phyloP scores from a whole-genome alignment of 2,113 vertebrate species.

The Campylomormyrus tamandua region DNA sequence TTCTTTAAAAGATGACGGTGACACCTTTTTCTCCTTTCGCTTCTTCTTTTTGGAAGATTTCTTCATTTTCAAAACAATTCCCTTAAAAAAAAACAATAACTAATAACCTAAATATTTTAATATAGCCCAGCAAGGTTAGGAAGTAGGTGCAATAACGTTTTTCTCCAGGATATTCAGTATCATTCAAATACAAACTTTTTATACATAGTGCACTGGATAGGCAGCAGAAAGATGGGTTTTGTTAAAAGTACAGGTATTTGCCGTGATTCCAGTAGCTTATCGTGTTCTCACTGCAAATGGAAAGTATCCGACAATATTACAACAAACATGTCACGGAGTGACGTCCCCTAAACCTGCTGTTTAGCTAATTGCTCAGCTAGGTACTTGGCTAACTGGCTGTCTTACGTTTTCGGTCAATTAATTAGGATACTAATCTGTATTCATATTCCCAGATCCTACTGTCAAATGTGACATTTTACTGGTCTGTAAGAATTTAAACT shows the following conservation, averaged over 20 bases:
- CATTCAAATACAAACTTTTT: background rate
- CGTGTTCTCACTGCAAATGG: background rate
- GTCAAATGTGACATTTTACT: background rate
- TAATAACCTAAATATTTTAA: background rate
- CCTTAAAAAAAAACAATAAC: background rate
- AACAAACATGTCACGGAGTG: background rate
- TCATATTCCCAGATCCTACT: background rate
- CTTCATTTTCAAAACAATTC: constrained; percentile 47
- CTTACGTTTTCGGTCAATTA: background rate
- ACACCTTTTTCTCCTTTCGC: constrained; percentile 36
- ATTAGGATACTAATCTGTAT: background rate
- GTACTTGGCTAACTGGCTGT: background rate
- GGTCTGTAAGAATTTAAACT: background rate
- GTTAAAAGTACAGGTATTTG: background rate
- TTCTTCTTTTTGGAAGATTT: constrained; percentile 52
- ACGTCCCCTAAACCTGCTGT: background rate
- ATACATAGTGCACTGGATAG: background rate
- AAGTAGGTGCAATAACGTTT: background rate
- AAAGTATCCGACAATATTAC: background rate
- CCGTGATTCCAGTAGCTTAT: background rate
- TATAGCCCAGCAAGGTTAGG: background rate
- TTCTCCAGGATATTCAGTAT: background rate
- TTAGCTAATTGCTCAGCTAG: background rate
- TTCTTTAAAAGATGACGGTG: constrained; percentile 36
- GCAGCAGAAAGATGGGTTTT: background rate